These are phyloP conservation scores for Heliconius aoede DNA, from an alignment of 2,888 invertebrate species.

Conservation along the genomic window DNA sequence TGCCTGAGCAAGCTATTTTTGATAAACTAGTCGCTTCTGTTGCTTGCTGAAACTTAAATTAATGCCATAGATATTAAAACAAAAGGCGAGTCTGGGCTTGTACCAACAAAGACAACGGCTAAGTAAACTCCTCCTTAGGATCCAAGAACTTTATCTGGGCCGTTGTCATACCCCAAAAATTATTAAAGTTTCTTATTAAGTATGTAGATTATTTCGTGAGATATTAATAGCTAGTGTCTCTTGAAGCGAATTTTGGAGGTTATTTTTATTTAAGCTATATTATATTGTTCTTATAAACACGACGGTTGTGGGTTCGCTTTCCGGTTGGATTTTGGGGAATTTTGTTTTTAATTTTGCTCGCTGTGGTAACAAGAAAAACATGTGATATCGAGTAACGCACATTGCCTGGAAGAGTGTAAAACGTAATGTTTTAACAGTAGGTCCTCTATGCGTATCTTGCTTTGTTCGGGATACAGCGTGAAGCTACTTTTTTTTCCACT, in stretches of 20 bases:
- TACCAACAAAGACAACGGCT: conserved; percentile 45
- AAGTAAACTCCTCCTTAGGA: conserved; percentile 38
- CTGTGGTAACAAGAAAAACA: no score
- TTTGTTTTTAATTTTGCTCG: no score
- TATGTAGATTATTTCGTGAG: conserved; percentile 6
- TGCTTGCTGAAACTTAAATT: conserved; percentile 43
- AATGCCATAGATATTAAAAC: conserved; percentile 47
- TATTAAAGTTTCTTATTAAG: conserved; percentile 15
- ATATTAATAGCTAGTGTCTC: conserved; percentile 1
- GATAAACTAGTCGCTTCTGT: conserved; percentile 45
- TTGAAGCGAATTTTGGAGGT: background rate
- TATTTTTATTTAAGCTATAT: background rate
- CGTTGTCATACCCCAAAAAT: conserved; percentile 34
- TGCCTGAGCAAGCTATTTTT: conserved; percentile 29
- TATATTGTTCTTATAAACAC: background rate
- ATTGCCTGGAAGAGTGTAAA: no score
- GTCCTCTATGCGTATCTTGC: no score
- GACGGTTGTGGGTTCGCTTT: background rate
- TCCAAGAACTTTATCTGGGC: conserved; percentile 36
- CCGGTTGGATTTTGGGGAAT: background rate
- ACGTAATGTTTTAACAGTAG: no score
- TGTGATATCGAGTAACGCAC: no score
- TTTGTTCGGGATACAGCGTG: no score
- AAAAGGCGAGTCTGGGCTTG: conserved; percentile 44
- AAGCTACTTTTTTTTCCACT: no score